Base-by-base conservation (phyloP, 2,888 invertebrate species). In the Embidobia sp. region DNA sequence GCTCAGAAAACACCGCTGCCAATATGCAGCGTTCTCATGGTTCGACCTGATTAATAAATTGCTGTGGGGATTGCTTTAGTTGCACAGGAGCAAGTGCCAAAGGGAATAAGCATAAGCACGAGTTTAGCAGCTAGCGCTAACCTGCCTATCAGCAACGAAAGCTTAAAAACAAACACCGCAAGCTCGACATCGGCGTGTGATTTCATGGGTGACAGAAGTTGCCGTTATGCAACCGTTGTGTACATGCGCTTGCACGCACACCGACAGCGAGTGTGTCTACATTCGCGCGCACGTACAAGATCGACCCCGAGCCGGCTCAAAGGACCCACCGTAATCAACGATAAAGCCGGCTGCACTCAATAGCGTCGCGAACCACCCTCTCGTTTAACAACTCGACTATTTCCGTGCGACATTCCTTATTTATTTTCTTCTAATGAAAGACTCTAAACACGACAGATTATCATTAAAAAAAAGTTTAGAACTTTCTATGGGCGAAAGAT, bases 271-370 rank as follows among this genome's bases (percentile, higher is more conserved):
- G 31, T 48, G 49, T 51, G 15, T 31, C 19, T 3, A 46, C 19
- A 8, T 33, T 11, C 15, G 26, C 16, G 11, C 13, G 27, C 27
- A 18, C 19, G 35, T 46, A 35, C 55, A 35, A 46, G n/a, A n/a
- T 37, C 63, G 19, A 15, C 37, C 18, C 2, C 35, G 16, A 46
- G 11, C 29, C 46, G 3, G 35, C 37, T 67, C 67, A 67, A 55
- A 67, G 67, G 67, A 55, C 11, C 57, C 27, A 29, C 55, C 19
- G 55, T 57, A 67, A 67, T 67, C 55, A 67, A 67, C 55, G 55
- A 29, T 29, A 19, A 57, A 46, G 19, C 31, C 6, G 22, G 33
- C 22, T 64, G 15, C 33, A 46, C 35, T 66, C 46, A 46, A 66
- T 55, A 66, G 55, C 46, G 19, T 48, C 29, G 57, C 48, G 66